Evolutionary conservation across 2,113 vertebrate species (phyloP).

Genomic region (Tachuris rubrigastra): DNA sequence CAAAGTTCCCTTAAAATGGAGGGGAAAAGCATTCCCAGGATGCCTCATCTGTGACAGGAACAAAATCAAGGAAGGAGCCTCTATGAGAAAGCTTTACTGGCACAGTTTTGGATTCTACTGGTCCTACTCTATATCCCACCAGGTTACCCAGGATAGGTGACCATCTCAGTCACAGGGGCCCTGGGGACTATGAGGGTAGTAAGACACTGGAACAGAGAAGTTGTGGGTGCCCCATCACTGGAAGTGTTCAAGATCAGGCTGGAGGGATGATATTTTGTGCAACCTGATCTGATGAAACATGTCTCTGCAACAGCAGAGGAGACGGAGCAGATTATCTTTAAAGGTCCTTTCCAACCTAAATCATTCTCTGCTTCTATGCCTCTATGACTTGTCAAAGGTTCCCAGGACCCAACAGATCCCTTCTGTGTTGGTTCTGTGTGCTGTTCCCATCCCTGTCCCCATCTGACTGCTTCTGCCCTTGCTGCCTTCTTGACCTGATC

Average conservation of each 20-base stretch:
- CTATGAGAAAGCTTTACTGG: neutral
- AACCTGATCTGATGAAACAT: neutral
- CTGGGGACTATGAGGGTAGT: neutral
- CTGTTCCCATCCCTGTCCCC: neutral
- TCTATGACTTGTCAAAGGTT: neutral
- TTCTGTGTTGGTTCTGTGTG: neutral
- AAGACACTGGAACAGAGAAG: neutral
- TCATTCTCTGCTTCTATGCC: neutral
- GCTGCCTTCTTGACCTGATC: neutral
- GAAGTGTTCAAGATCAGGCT: neutral
- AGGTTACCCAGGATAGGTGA: neutral
- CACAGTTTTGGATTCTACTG: neutral
- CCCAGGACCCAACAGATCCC: neutral
- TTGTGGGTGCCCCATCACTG: neutral
- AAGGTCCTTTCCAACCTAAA: neutral
- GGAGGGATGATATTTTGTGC: neutral
- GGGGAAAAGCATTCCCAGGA: neutral
- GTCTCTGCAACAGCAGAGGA: neutral
- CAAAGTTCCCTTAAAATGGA: neutral
- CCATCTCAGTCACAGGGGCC: accelerated
- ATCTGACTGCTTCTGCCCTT: accelerated
- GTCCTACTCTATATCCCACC: neutral
- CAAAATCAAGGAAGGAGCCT: neutral
- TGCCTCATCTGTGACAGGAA: neutral
- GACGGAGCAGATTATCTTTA: neutral